These are phyloP conservation scores for Lepidonotus clava DNA, from an alignment of 2,888 invertebrate species.

Conservation along the genomic window DNA sequence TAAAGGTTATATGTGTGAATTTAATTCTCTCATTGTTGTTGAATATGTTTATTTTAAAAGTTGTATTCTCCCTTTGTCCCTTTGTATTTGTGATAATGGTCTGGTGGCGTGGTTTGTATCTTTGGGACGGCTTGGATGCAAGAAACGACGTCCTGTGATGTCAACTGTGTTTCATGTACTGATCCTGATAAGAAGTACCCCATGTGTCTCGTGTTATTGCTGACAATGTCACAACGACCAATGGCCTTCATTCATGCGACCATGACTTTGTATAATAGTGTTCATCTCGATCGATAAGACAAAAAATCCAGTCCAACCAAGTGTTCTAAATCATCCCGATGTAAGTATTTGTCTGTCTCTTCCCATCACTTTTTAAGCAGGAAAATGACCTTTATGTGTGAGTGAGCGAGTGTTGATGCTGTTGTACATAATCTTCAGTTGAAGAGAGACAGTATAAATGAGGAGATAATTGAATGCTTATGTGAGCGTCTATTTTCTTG, in stretches of 20 bases:
- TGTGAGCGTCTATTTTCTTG: slow-evolving; percentile 38
- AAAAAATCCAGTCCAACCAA: neutral
- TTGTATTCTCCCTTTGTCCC: neutral
- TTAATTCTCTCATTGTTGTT: slow-evolving; percentile 30
- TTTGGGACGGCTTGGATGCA: too few species aligned
- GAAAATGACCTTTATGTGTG: neutral
- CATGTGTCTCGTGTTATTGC: neutral
- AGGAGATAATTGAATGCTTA: neutral
- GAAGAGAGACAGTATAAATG: neutral
- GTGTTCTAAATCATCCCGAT: neutral
- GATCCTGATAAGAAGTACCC: too few species aligned
- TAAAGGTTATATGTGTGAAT: slow-evolving; percentile 14
- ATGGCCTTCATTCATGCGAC: slow-evolving; percentile 22
- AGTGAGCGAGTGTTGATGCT: neutral
- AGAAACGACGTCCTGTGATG: too few species aligned
- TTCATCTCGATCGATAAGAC: neutral
- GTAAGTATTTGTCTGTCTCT: slow-evolving; percentile 30
- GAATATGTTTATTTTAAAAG: slow-evolving; percentile 13
- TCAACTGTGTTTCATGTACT: too few species aligned
- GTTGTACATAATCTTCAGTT: slow-evolving; percentile 22
- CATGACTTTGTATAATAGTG: slow-evolving; percentile 15
- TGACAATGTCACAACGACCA: neutral
- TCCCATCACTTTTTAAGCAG: neutral
- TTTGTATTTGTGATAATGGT: too few species aligned
- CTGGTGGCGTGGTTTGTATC: too few species aligned